Evolutionary conservation across 92 coral and sea anemone genomes (phyloP).

Genomic region (Ricordea florida): DNA sequence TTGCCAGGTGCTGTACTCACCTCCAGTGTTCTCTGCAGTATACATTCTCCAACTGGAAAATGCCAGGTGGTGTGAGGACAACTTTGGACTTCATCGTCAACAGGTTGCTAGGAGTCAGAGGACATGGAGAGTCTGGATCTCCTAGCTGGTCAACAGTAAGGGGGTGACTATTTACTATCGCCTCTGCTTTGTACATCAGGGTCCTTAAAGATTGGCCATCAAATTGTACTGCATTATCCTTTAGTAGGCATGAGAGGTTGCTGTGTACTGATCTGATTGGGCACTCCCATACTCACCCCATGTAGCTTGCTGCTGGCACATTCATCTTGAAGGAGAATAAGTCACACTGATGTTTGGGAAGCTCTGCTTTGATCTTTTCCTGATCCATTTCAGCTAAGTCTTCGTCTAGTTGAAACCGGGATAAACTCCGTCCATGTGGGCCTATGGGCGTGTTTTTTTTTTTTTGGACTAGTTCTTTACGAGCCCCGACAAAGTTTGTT

Average conservation of each 20-base stretch:
- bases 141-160: neutral
- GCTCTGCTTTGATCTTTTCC: conserved; percentile 2
- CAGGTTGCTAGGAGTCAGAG: neutral
- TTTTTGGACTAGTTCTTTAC: neutral
- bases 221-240: conserved; percentile 6
- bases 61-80: neutral
- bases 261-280: conserved; percentile 29
- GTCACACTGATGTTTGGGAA: conserved; percentile 25
- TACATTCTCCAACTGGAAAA: neutral
- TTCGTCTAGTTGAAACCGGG: neutral
- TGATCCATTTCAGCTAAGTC: conserved; percentile 47
- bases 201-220: conserved; percentile 8
- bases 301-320: conserved; percentile 49
- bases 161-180: conserved; percentile 7
- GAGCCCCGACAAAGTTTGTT: neutral
- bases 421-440: too few relatives aligned
- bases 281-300: conserved; percentile 58
- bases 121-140: neutral
- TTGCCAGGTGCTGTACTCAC: conserved; percentile 16
- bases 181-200: neutral
- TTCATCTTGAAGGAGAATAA: conserved; percentile 40
- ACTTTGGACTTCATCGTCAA: neutral
- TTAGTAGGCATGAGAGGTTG: conserved; percentile 18
- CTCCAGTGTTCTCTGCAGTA: conserved; percentile 20
- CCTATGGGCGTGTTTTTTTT: too few relatives aligned